phyloP scores from a whole-genome alignment of 1,140 invertebrate species.

The Bombus soroeensis region DNA sequence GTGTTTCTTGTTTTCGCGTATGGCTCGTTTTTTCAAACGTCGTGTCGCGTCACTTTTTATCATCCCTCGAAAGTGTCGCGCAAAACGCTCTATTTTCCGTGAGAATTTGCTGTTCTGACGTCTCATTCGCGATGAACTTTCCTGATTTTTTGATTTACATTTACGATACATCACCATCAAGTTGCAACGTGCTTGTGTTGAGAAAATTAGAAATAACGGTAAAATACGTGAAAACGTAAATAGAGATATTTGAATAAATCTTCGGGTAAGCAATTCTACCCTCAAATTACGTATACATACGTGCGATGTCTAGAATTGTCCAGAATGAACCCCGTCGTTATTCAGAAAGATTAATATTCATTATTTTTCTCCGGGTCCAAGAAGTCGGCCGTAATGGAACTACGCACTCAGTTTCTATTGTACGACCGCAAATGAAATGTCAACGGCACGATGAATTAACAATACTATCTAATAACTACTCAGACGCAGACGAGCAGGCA shows the following conservation, averaged over 20 bases:
- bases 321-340: background rate
- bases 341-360: background rate
- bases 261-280: background rate
- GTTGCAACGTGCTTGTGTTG: no score
- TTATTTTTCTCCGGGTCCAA: background rate
- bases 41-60: no score
- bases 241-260: background rate
- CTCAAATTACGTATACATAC: background rate
- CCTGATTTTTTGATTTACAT: background rate
- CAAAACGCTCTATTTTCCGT: background rate
- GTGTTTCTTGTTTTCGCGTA: background rate
- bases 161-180: background rate
- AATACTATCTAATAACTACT: conserved; percentile 78
- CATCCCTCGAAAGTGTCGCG: background rate
- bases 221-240: background rate
- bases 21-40: background rate
- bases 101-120: no score
- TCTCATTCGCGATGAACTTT: no score
- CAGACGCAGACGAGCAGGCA: conserved; percentile 66
- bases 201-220: background rate
- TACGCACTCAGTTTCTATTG: conserved; percentile 61
- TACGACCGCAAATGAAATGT: conserved; percentile 77
- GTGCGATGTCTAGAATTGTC: background rate
- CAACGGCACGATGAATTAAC: conserved; percentile 78
- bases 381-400: conserved; percentile 29